Conservation (phyloP, 2,888 invertebrate genomes). For the Pegoplata infirma region DNA sequence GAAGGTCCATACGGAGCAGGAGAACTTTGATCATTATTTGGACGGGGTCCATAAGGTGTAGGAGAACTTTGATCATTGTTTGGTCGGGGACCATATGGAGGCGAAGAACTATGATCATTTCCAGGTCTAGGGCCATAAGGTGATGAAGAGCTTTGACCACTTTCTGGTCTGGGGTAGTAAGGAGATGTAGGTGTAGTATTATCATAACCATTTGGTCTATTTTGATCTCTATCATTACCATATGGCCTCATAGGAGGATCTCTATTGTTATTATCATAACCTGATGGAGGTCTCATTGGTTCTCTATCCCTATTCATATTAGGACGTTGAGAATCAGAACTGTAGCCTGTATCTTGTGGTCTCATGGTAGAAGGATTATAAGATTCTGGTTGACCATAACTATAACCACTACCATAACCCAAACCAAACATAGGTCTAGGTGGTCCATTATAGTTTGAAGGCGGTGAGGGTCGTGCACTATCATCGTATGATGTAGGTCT, state of each 20-base stretch:
- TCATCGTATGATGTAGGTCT: conserved; percentile 68
- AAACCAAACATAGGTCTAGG: conserved; percentile 74
- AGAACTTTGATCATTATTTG: conserved; percentile 60
- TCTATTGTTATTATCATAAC: conserved; percentile 64
- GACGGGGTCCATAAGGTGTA: conserved; percentile 47
- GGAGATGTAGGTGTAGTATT: conserved; percentile 21
- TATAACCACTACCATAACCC: conserved; percentile 77
- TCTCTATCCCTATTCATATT: conserved; percentile 41
- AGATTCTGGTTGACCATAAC: conserved; percentile 74
- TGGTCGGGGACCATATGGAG: conserved; percentile 56
- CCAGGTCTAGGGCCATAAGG: conserved; percentile 58
- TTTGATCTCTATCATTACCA: conserved; percentile 63
- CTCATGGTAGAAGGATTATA: conserved; percentile 70
- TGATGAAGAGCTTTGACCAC: conserved; percentile 8
- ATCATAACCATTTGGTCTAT: conserved; percentile 65
- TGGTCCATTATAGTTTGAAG: conserved; percentile 66
- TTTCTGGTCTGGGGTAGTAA: conserved; percentile 29
- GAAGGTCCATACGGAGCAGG: conserved; percentile 61
- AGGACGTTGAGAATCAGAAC: conserved; percentile 45
- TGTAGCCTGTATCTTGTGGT: conserved; percentile 65
- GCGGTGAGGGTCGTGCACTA: conserved; percentile 62
- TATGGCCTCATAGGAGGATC: conserved; percentile 52
- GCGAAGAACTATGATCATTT: conserved; percentile 65
- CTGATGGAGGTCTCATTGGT: conserved; percentile 49
- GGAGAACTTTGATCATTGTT: conserved; percentile 62